These are phyloP conservation scores for Drosophila sucinea DNA, from an alignment of 1,140 invertebrate species.

Conservation along the genomic window DNA sequence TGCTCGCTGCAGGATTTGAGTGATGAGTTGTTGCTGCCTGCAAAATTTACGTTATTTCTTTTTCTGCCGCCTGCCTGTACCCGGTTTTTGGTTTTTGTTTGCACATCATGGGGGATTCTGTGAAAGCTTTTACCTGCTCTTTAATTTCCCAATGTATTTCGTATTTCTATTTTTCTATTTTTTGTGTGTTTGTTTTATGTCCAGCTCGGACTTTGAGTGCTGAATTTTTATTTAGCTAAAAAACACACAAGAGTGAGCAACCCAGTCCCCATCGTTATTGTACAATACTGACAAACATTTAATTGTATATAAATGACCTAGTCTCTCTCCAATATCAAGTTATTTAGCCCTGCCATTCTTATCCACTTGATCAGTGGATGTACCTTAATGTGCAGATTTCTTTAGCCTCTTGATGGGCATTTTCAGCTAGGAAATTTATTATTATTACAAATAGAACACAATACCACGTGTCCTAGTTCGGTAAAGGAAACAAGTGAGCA, in stretches of 20 bases:
- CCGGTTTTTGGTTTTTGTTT: slow-evolving; percentile 19
- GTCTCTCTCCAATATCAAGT: too few species aligned
- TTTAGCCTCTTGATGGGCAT: too few species aligned
- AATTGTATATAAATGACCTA: too few species aligned
- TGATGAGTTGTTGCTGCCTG: slow-evolving; percentile 61
- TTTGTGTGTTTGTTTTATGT: slow-evolving; percentile 25
- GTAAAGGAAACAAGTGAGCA: too few species aligned
- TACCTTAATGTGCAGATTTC: too few species aligned
- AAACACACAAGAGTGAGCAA: background rate
- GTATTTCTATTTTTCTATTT: slow-evolving; percentile 36
- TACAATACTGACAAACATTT: too few species aligned
- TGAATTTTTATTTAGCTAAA: background rate
- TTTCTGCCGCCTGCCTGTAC: slow-evolving; percentile 9
- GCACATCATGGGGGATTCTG: slow-evolving; percentile 13
- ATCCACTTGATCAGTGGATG: too few species aligned
- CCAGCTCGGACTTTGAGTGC: slow-evolving; percentile 21
- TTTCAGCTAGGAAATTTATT: too few species aligned
- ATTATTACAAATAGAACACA: too few species aligned
- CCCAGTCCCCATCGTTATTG: too few species aligned
- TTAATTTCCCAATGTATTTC: slow-evolving; percentile 42
- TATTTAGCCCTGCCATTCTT: too few species aligned
- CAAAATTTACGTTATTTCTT: slow-evolving; percentile 42
- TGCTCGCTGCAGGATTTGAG: slow-evolving; percentile 49
- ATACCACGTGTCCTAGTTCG: too few species aligned
- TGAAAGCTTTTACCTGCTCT: slow-evolving; percentile 44